Conservation (phyloP, 2,113 vertebrate genomes). For the Rhabdornis inornatus region DNA sequence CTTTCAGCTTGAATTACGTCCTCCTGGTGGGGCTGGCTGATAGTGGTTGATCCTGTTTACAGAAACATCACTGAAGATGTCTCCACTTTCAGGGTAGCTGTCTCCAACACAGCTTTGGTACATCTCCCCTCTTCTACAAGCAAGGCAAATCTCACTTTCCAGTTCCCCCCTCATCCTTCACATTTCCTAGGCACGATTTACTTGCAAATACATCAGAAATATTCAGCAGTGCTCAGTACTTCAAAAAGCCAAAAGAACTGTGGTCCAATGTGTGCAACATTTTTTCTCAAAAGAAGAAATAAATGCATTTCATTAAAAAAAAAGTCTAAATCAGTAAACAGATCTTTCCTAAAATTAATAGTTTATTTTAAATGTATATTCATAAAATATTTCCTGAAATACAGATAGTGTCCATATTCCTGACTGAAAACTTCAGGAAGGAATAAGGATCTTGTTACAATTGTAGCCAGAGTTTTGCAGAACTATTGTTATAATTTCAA, state of each 20-base stretch:
- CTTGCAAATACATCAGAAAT: background rate
- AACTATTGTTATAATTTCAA: background rate
- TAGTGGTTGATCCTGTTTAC: background rate
- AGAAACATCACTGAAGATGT: background rate
- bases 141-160: background rate
- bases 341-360: background rate
- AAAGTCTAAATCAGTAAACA: background rate
- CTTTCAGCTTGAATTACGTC: background rate
- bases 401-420: background rate
- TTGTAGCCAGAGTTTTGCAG: background rate
- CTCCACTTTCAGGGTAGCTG: background rate
- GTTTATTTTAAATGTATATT: background rate
- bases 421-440: background rate
- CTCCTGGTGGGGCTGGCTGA: rapidly evolving
- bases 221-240: background rate
- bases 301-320: background rate
- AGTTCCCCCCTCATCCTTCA: background rate
- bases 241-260: background rate
- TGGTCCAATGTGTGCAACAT: background rate
- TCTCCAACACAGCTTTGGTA: background rate
- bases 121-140: background rate
- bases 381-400: background rate
- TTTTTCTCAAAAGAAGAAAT: background rate
- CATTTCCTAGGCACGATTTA: background rate
- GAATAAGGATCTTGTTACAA: background rate